Evolutionary conservation across 1,140 invertebrate species (phyloP).

Genomic region (Dufourea novaeangliae): DNA sequence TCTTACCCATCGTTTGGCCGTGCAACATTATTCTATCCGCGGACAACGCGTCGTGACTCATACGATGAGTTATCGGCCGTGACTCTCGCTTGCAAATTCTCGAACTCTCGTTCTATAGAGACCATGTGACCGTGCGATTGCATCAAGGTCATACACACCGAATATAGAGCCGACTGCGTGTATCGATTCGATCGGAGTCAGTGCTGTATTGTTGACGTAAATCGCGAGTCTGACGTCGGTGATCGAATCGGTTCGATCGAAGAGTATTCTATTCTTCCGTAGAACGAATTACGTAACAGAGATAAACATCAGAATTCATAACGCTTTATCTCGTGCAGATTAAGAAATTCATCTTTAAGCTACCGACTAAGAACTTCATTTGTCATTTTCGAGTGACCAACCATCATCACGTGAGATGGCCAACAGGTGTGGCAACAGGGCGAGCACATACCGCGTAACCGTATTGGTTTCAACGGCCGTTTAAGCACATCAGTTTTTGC

Average conservation of each 20-base stretch:
- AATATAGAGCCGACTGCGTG: constrained; percentile 51
- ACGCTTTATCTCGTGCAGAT: too few species aligned
- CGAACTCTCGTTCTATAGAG: constrained; percentile 48
- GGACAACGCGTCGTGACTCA: constrained; percentile 58
- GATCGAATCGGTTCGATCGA: background rate
- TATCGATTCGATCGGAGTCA: constrained; percentile 47
- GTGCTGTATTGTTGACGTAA: background rate
- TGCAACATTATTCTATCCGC: constrained; percentile 17
- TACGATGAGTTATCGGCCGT: constrained; percentile 57
- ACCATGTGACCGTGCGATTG: constrained; percentile 50
- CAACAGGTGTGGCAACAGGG: background rate
- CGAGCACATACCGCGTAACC: constrained; percentile 7
- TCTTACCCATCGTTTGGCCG: background rate
- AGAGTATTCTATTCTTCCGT: background rate
- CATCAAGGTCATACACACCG: constrained; percentile 53
- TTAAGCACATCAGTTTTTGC: constrained; percentile 49
- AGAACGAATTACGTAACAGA: too few species aligned
- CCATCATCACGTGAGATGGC: background rate
- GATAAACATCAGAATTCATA: too few species aligned
- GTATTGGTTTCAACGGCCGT: constrained; percentile 29
- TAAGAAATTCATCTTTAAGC: too few species aligned
- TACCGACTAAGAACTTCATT: too few species aligned
- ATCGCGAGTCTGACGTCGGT: background rate
- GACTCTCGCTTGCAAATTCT: constrained; percentile 58
- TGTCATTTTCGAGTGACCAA: background rate